Base-by-base conservation (phyloP, 92 coral and sea anemone genomes). In the Parazoanthus atlanticus region DNA sequence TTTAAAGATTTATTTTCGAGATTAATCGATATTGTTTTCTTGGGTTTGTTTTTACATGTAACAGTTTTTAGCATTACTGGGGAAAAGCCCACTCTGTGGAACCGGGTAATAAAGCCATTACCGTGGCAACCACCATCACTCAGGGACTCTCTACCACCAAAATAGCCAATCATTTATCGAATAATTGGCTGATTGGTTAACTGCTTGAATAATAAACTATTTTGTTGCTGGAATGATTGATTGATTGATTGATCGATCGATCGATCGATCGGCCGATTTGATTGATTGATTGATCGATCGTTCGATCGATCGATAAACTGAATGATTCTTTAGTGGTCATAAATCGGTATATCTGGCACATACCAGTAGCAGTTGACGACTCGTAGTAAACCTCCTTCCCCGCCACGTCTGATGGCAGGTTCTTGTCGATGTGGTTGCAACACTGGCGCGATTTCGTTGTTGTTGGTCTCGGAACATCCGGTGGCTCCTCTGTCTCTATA, bases 341-440 rank as follows among this genome's bases (percentile, higher is more conserved):
- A 13, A 28, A 8, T 43, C 34, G 75, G 28, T 28, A 33, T 71
- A 74, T 74, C 46, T 32, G n/a, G 78, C 43, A 33, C 61, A 21
- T 83, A 83, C 86, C 78, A 33, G 86, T 25, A 28, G 86, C 40
- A 26, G 41, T 26, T n/a, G 86, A 83, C 38, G 86, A 61, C 21
- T 86, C 93, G 83, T 69, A 91, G 34, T 91, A 94, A 46, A 94
- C 95, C n/a, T 88, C 89, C 79, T 92, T 94, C 38, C 90, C 94
- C 9, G 34, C 78, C 13, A 92, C 54, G 32, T 86, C 82, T 21
- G 67, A 25, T 17, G 93, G 89, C 56, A 88, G 46, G 72, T 82
- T 87, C 17, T 32, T 77, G 56, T 73, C 72, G 8, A 31, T n/a
- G 56, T 80, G 64, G 33, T 80, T 79, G 78, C 91, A 85, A 67